Evolutionary conservation across 2,113 vertebrate genomes (phyloP).

Genomic region (Clupea harengus): DNA sequence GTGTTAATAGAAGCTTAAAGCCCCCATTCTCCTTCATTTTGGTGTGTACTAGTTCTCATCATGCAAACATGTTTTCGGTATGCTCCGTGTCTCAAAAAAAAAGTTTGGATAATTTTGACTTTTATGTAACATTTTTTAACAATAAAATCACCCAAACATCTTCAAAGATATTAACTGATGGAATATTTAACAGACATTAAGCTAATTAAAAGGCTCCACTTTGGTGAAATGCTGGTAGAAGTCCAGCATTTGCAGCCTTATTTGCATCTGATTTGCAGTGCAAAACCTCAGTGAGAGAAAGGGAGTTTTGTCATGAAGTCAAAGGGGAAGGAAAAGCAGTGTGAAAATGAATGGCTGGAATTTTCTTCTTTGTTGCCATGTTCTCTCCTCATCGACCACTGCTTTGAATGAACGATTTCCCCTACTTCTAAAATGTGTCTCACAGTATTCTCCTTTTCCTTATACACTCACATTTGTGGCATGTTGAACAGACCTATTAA

Average conservation of each 20-base stretch:
- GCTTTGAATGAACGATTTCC: neutral
- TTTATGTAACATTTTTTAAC: neutral
- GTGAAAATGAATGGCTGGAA: neutral
- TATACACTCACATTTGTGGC: too few relatives aligned
- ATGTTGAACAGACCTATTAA: too few relatives aligned
- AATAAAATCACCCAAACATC: neutral
- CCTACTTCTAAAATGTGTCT: neutral
- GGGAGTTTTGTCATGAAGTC: neutral
- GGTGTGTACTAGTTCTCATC: neutral
- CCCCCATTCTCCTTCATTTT: neutral
- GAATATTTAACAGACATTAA: neutral
- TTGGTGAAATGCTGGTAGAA: neutral
- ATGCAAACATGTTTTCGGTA: neutral
- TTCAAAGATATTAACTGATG: neutral
- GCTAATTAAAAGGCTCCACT: neutral
- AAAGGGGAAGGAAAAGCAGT: neutral
- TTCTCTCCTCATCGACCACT: neutral
- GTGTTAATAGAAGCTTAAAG: neutral
- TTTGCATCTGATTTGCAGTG: conserved; percentile 15
- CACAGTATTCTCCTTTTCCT: too few relatives aligned
- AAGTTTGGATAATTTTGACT: too few relatives aligned
- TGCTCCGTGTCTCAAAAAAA: too few relatives aligned
- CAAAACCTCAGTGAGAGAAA: neutral
- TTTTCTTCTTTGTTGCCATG: neutral
- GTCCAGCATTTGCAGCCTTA: neutral